Base-by-base conservation (phyloP, 2,888 invertebrate species). In the Drosophila atripex region DNA sequence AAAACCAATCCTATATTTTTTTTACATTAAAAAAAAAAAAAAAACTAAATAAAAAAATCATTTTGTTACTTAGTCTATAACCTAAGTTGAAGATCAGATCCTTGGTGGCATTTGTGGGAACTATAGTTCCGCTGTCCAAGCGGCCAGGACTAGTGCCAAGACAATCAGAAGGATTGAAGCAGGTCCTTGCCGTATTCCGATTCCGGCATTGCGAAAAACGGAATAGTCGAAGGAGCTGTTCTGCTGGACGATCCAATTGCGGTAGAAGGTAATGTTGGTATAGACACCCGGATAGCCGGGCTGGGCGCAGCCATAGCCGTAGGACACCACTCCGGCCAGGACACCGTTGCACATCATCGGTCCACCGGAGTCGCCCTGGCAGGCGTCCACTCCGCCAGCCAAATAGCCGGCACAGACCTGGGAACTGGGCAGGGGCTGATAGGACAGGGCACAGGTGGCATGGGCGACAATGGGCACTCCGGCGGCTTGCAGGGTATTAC, bases 311-410 rank as follows among this genome's bases (percentile, higher is more conserved):
- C 76, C 76, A 7, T 21, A 30, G 21, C 90, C 90, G 72, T 86
- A 90, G 6, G 90, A 90, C 0, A 90, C 88, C 7, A 90, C 47
- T 0, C 90, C 90, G 0, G 72, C 75, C 32, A 90, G 59, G 8
- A 7, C 1, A 7, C 61, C 60, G 18, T 71, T 56, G 55, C 90
- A 90, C 3, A 59, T 59, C 38, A 90, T 30, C 2, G 90, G 90
- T 6, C 90, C 90, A 3, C 90, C 90, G 1, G 90, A 90, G 28
- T 90, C 90, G 2, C 90, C 90, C 52, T 89, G 88, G 32, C 90
- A 90, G 5, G 90, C 79, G 63, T 89, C 89, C 8, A 77, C 18
- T 1, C 86, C 89, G 1, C 90, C 90, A 0, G 3, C 3, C 60
- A 77, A 63, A 32, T 51, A 75, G 0, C 90, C 90, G 3, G 90